phyloP scores from a whole-genome alignment of 2,888 invertebrate species.

The Stenolophus ochropezus region DNA sequence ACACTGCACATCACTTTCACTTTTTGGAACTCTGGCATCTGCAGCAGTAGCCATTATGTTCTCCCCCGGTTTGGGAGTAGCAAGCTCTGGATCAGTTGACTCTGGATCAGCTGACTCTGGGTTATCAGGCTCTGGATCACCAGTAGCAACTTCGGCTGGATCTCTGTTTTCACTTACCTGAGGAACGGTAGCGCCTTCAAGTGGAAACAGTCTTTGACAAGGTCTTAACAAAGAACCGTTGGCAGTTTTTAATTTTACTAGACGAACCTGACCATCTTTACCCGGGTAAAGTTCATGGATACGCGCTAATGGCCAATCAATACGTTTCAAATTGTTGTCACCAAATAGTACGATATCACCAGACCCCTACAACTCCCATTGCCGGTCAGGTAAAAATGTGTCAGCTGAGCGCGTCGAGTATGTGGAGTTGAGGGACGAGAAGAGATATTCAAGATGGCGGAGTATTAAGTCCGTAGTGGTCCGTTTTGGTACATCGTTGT shows the following conservation, averaged over 20 bases:
- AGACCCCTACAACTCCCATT: no score
- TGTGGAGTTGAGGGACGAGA: no score
- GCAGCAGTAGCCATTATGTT: neutral
- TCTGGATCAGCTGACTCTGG: no score
- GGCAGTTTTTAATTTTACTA: neutral
- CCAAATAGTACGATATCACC: neutral
- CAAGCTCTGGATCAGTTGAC: no score
- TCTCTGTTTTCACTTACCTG: neutral
- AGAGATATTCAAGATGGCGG: no score
- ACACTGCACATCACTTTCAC: neutral
- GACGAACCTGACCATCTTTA: constrained; percentile 17
- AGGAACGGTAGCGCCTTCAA: neutral
- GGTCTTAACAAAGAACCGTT: constrained; percentile 9
- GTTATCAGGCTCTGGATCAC: no score
- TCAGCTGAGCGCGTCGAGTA: no score
- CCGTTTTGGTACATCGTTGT: no score
- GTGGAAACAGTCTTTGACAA: constrained; percentile 5
- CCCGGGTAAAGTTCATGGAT: neutral
- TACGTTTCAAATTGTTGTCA: neutral
- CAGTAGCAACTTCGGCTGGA: neutral
- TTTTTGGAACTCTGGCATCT: neutral
- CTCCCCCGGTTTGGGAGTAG: no score
- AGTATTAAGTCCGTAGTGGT: no score
- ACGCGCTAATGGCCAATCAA: constrained; percentile 11
- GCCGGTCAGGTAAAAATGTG: no score